These are phyloP conservation scores for Dermolepida albohirtum DNA, from an alignment of 2,888 invertebrate species.

Conservation along the genomic window DNA sequence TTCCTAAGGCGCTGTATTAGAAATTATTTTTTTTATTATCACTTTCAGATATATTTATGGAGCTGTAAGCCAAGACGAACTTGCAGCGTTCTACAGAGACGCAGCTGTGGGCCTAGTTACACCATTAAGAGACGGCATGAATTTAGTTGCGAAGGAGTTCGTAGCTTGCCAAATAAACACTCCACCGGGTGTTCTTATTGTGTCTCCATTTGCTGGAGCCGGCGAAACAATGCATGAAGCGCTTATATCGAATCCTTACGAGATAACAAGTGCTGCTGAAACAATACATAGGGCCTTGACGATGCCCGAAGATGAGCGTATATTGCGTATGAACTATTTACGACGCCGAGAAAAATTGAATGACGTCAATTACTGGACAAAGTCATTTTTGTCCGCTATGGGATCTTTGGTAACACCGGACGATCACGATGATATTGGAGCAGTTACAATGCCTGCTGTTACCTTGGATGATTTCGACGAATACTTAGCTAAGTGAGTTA, in stretches of 20 bases:
- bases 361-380: slow-evolving; percentile 92
- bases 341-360: slow-evolving; percentile 83
- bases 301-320: slow-evolving; percentile 91
- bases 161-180: slow-evolving; percentile 91
- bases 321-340: slow-evolving; percentile 86
- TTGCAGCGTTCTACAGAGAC: slow-evolving; percentile 89
- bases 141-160: slow-evolving; percentile 92
- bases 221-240: slow-evolving; percentile 96
- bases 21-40: too few species aligned
- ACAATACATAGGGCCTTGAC: slow-evolving; percentile 87
- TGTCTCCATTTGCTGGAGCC: slow-evolving; percentile 92
- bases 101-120: slow-evolving; percentile 89
- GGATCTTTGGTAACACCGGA: slow-evolving; percentile 79
- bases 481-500: slow-evolving; percentile 83
- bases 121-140: slow-evolving; percentile 91
- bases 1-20: too few species aligned
- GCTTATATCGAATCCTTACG: slow-evolving; percentile 89
- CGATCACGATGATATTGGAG: slow-evolving; percentile 84
- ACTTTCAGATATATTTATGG: slow-evolving; percentile 79
- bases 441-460: slow-evolving; percentile 89
- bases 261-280: slow-evolving; percentile 88
- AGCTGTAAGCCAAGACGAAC: slow-evolving; percentile 86
- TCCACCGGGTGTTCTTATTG: slow-evolving; percentile 85
- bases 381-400: slow-evolving; percentile 88
- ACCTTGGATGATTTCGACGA: slow-evolving; percentile 92